Conservation (phyloP, 2,888 invertebrate species). For the Tigriopus californicus region DNA sequence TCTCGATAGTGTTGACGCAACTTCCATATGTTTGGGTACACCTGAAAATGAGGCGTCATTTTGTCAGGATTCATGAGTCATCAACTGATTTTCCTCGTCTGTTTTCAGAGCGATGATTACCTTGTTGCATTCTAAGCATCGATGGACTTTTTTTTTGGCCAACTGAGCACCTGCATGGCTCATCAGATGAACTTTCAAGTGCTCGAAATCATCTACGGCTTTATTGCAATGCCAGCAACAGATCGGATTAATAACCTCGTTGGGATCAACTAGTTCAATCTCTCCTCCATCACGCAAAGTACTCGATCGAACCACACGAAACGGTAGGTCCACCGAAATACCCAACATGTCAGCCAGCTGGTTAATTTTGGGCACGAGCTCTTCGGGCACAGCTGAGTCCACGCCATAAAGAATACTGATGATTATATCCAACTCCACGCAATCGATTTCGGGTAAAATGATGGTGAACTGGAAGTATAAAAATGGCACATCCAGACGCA, state of each 20-base stretch:
- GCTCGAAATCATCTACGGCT: not conserved
- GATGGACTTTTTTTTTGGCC: not conserved
- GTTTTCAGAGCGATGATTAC: too few relatives aligned
- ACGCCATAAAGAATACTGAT: not conserved
- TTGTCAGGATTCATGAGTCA: not conserved
- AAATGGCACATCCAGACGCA: not conserved
- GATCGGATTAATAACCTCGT: not conserved
- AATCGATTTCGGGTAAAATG: not conserved
- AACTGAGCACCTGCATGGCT: not conserved
- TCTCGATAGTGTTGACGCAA: not conserved
- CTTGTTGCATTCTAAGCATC: constrained; percentile 1
- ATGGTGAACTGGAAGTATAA: not conserved
- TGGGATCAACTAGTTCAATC: not conserved
- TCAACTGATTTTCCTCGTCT: too few relatives aligned
- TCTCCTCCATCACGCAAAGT: not conserved
- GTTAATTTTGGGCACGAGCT: not conserved
- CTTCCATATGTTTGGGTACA: constrained; percentile 3
- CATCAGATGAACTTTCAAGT: not conserved
- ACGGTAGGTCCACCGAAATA: not conserved
- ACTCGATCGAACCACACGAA: too few relatives aligned
- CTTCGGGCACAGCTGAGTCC: not conserved
- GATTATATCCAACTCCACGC: not conserved
- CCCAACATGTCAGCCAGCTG: not conserved
- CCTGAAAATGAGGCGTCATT: not conserved
- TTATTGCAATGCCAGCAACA: constrained; percentile 8